Percentiles rank a stretch among this genome's conserved stretches.
Conservation (phyloP, 2,797 vertebrate species). For the Takifugu rubripes region DNA sequence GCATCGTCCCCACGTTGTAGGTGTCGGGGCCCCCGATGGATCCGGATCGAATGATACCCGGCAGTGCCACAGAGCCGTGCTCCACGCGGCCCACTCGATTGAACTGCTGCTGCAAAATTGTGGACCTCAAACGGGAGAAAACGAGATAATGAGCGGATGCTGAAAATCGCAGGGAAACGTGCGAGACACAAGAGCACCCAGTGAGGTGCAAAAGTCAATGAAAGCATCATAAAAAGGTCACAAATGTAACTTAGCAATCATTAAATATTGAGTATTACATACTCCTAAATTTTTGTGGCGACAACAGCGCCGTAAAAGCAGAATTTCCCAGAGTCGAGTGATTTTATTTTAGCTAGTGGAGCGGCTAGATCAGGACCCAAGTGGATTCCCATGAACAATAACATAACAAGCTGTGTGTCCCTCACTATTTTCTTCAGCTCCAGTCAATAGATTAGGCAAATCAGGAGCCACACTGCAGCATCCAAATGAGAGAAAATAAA, state of each 20-base stretch:
- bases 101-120: conserved; percentile 97
- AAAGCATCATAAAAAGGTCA: background rate
- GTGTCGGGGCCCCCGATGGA: conserved; percentile 89
- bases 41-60: conserved; percentile 93
- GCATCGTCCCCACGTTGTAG: conserved; percentile 93
- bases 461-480: conserved; percentile 14
- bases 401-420: conserved; percentile 38
- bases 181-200: background rate
- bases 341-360: too few species aligned
- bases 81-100: conserved; percentile 92
- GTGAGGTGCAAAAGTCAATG: background rate
- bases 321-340: too few species aligned
- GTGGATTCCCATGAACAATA: conserved; percentile 54
- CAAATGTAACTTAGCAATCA: too few species aligned
- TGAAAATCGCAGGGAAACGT: conserved; percentile 1
- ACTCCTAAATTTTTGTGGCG: too few species aligned
- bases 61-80: conserved; percentile 90
- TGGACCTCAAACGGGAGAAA: conserved; percentile 75
- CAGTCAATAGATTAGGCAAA: conserved; percentile 18
- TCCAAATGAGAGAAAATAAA: conserved; percentile 6
- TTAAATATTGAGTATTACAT: too few species aligned
- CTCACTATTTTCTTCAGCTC: conserved; percentile 34
- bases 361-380: conserved; percentile 35
- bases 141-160: background rate
- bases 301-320: too few species aligned